A percentile compares a stretch with the other conserved stretches of the same genome.
phyloP scores from a whole-genome alignment of 1,140 invertebrate genomes.

The Zelostemma sp. region DNA sequence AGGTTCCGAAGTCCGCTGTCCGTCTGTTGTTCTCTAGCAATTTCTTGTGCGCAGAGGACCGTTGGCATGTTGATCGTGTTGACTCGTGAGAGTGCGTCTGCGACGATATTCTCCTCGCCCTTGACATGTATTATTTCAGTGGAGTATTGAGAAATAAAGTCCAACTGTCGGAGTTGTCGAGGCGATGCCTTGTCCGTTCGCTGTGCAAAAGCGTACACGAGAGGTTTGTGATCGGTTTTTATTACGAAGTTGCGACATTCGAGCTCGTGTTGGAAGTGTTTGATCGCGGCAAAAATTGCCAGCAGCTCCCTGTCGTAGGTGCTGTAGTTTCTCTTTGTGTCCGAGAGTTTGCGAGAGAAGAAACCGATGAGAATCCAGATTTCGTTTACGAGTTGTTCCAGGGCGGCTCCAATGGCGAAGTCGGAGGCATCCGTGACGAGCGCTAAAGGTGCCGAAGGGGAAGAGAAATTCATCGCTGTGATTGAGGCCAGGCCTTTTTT shows the following conservation, averaged over 20 bases:
- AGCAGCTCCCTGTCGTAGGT: constrained; percentile 52
- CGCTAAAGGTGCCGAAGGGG: background rate
- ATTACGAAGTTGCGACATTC: constrained; percentile 41
- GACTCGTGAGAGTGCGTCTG: constrained; percentile 37
- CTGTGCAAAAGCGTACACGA: constrained; percentile 22
- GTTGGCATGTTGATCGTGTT: constrained; percentile 8
- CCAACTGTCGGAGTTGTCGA: constrained; percentile 6
- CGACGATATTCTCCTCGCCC: constrained; percentile 35
- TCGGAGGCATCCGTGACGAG: constrained; percentile 6
- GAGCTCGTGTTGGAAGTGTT: constrained; percentile 46
- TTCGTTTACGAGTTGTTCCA: constrained; percentile 15
- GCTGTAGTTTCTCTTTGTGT: constrained; percentile 44
- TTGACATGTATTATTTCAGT: constrained; percentile 30
- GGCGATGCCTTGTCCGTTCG: constrained; percentile 9
- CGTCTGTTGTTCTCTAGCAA: background rate
- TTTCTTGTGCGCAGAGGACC: background rate
- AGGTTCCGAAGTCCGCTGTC: background rate
- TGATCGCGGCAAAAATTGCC: constrained; percentile 48
- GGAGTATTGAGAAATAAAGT: constrained; percentile 2
- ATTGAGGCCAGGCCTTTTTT: background rate
- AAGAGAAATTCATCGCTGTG: background rate
- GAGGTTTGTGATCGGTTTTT: constrained; percentile 48
- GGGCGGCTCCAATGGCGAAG: constrained; percentile 4
- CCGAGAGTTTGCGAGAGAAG: constrained; percentile 12
- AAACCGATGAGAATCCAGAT: constrained; percentile 23